These are phyloP conservation scores for Camponotus pennsylvanicus DNA, from an alignment of 1,140 invertebrate genomes.

Conservation along the genomic window DNA sequence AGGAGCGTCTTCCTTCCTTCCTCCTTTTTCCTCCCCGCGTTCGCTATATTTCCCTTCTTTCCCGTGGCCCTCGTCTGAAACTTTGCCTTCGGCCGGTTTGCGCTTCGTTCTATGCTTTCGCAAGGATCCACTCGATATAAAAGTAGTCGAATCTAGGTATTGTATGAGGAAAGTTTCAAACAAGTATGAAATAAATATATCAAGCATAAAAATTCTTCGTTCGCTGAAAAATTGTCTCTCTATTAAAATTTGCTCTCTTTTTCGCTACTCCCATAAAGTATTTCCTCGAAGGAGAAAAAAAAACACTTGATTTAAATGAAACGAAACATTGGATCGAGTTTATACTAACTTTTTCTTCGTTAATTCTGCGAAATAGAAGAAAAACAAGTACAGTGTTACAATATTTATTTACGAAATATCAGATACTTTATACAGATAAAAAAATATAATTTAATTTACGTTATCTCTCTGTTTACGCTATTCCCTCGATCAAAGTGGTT, in stretches of 20 bases:
- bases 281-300: not conserved
- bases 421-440: not conserved
- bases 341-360: not conserved
- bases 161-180: constrained; percentile 65
- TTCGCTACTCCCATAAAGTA: not conserved
- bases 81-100: constrained; percentile 54
- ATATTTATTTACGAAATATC: not conserved
- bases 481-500: not conserved
- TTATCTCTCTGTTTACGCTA: not conserved
- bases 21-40: constrained; percentile 36
- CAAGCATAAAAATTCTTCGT: constrained; percentile 35
- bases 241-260: constrained; percentile 11
- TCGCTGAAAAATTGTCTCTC: constrained; percentile 13
- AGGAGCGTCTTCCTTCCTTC: constrained; percentile 75
- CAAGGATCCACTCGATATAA: constrained; percentile 65
- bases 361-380: constrained; percentile 25
- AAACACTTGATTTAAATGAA: not conserved
- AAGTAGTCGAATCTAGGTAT: constrained; percentile 61
- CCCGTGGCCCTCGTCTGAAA: constrained; percentile 60
- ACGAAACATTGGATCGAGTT: not conserved
- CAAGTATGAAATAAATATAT: constrained; percentile 54
- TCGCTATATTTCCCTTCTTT: constrained; percentile 60
- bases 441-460: constrained; percentile 29
- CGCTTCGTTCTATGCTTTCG: constrained; percentile 16
- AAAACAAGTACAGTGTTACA: not conserved